A percentile compares a stretch with the other conserved stretches of the same genome.
Conservation (phyloP, 2,888 invertebrate species). For the Calephelis perditalis region DNA sequence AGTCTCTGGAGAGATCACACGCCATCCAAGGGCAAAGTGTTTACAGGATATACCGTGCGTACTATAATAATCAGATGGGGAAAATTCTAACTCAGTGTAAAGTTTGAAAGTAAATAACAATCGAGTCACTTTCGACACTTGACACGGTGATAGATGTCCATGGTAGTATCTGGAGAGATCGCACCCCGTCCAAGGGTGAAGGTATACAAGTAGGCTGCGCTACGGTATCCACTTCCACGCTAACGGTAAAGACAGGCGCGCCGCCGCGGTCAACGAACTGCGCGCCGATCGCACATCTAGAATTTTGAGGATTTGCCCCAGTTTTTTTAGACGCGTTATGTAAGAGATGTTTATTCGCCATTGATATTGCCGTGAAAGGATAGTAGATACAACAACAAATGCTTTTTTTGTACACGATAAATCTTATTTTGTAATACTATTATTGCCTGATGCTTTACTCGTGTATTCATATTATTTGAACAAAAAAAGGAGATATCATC, state of each 20-base stretch:
- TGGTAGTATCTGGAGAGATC: too few relatives aligned
- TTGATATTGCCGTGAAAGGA: not conserved
- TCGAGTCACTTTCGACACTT: too few relatives aligned
- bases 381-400: conserved; percentile 1
- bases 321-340: conserved; percentile 39
- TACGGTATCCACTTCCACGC: conserved; percentile 39
- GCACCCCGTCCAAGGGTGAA: conserved; percentile 30
- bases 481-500: too few relatives aligned
- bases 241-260: conserved; percentile 61
- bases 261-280: conserved; percentile 65
- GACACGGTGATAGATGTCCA: too few relatives aligned
- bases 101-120: too few relatives aligned
- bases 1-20: conserved; percentile 23
- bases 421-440: too few relatives aligned
- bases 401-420: too few relatives aligned
- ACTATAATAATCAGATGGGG: too few relatives aligned
- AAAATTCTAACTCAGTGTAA: conserved; percentile 23
- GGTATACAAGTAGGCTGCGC: conserved; percentile 40
- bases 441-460: too few relatives aligned
- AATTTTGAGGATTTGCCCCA: conserved; percentile 63
- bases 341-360: conserved; percentile 22
- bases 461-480: too few relatives aligned
- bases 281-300: conserved; percentile 57
- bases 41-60: too few relatives aligned
- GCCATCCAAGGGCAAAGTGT: conserved; percentile 25